Conservation (phyloP, 1,140 invertebrate genomes). For the Trichonephila clavata region DNA sequence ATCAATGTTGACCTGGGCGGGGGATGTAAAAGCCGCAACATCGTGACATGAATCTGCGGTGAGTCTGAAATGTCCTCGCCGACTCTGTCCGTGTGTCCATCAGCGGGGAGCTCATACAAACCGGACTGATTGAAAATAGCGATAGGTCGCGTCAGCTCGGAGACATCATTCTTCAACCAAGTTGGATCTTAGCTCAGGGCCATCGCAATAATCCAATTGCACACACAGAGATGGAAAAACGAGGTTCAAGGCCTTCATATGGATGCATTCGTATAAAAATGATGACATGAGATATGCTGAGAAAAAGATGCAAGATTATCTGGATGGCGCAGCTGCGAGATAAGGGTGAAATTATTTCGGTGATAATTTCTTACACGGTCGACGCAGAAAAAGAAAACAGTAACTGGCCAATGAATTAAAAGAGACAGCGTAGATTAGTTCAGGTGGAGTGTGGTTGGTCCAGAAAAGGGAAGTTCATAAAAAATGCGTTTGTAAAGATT, state of each 20-base stretch:
- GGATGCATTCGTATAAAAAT: constrained; percentile 37
- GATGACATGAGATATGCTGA: constrained; percentile 36
- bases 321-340: constrained; percentile 1
- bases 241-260: constrained; percentile 25
- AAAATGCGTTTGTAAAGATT: background rate
- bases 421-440: background rate
- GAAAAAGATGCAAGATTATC: background rate
- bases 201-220: constrained; percentile 3
- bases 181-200: background rate
- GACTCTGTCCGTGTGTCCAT: constrained; percentile 22
- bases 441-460: background rate
- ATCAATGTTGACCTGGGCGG: constrained; percentile 45
- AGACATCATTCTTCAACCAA: constrained; percentile 38
- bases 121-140: constrained; percentile 20
- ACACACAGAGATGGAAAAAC: background rate
- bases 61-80: constrained; percentile 9
- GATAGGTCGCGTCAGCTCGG: constrained; percentile 45
- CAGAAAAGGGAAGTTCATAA: no score
- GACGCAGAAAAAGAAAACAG: background rate
- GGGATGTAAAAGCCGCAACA: background rate
- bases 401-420: background rate
- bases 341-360: constrained; percentile 14
- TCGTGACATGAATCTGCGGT: constrained; percentile 47
- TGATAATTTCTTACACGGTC: constrained; percentile 10
- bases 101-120: background rate